Evolutionary conservation across 2,797 vertebrate species (phyloP), one percentile per base, ranked within the genome.

Genomic region (Prionace glauca): DNA sequence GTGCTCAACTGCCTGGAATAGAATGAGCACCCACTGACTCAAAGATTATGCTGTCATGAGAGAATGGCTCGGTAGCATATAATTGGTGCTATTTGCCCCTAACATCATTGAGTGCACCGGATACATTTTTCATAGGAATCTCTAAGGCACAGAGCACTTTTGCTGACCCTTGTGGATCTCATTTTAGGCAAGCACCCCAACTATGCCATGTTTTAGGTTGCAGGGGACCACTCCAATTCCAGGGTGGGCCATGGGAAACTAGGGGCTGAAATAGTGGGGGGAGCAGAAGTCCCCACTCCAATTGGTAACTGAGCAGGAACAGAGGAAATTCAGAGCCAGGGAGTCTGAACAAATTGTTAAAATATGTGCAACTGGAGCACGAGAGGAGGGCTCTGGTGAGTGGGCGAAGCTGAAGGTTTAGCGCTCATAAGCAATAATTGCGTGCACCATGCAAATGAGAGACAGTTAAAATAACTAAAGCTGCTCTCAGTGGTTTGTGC

Each of bases 401-500:
- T 62, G 87, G 29, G 3, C 14, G 29, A 90, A 90, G 29, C 7
- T 62, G 29, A 90, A 84, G 81, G n/a, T 62, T 65, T 56, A n/a
- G 87, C 5, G 62, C 56, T 32, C 8, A 14, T 62, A 62, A n/a
- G 11, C 87, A 62, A 32, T 62, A 60, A 90, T 14, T 62, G 32
- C 1, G 14, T 90, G 87, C 60, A 90, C 18, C 56, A 90, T 90
- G 87, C 87, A 90, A 90, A 90, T 90, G 32, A 90, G 56, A 62
- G 60, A 56, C 86, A 90, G 87, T 90, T 62, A 90, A 90, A 90
- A 90, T 90, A 90, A 62, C 60, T 29, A 62, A 90, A 16, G 60
- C 29, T 32, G 14, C 56, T 65, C 32, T 62, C 29, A 20, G 87
- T 14, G 29, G 87, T 62, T 62, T 90, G 56, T 90, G 29, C 87